Evolutionary conservation across 2,888 invertebrate genomes (phyloP).

Genomic region (Auanema sp.): DNA sequence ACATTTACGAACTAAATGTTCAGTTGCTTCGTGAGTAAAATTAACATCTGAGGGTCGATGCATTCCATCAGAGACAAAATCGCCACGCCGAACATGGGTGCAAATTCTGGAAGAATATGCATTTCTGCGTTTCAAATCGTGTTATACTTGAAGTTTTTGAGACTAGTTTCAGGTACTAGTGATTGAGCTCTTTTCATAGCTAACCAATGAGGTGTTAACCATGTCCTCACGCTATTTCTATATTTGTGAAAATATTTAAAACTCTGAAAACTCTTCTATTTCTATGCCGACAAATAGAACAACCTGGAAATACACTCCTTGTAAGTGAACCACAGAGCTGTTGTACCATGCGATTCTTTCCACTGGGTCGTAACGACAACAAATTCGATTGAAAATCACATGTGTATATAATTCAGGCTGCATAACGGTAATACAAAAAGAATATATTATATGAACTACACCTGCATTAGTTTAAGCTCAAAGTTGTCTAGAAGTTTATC

Average conservation of each 20-base stretch:
- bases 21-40: slow-evolving; percentile 27
- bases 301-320: slow-evolving; percentile 3
- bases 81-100: slow-evolving; percentile 35
- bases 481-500: too few species aligned
- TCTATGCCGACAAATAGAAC: not conserved
- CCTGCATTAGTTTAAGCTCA: too few species aligned
- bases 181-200: not conserved
- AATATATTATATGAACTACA: too few species aligned
- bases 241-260: not conserved
- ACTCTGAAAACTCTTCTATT: not conserved
- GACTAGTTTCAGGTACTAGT: not conserved
- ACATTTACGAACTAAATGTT: slow-evolving; percentile 27
- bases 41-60: slow-evolving; percentile 30
- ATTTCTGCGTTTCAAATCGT: not conserved
- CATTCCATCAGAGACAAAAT: slow-evolving; percentile 30
- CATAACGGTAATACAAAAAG: too few species aligned
- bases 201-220: not conserved
- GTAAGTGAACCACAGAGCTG: not conserved
- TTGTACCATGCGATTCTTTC: not conserved
- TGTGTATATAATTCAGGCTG: too few species aligned
- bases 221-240: not conserved
- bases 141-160: not conserved
- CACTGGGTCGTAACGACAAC: not conserved
- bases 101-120: slow-evolving; percentile 26
- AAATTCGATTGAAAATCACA: not conserved